These are phyloP conservation scores for Entomobrya multifasciata DNA, from an alignment of 2,888 invertebrate species.

Conservation along the genomic window DNA sequence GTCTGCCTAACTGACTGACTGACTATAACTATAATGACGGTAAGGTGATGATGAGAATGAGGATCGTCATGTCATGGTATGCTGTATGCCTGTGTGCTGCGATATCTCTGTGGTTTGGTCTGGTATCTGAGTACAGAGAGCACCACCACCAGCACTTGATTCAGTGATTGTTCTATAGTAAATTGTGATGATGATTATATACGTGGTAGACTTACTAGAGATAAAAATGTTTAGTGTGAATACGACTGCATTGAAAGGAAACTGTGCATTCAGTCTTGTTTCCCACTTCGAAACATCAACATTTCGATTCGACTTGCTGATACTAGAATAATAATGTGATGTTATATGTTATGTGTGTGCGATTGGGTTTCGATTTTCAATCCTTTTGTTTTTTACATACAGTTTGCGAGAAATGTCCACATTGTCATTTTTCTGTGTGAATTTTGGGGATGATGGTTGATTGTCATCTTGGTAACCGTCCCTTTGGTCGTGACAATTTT, in stretches of 20 bases:
- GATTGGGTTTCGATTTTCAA: background rate
- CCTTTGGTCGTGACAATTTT: too few species aligned
- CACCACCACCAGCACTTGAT: background rate
- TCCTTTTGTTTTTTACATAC: constrained; percentile 24
- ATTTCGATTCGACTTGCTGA: constrained; percentile 60
- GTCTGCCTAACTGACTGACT: too few species aligned
- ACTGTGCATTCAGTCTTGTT: constrained; percentile 61
- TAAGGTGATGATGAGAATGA: background rate
- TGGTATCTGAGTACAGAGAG: background rate
- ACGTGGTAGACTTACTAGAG: constrained; percentile 22
- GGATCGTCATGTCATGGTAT: background rate
- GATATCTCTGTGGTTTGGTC: background rate
- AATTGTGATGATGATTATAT: background rate
- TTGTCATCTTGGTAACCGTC: too few species aligned
- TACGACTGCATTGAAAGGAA: background rate
- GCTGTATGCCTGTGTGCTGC: background rate
- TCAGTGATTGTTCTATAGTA: background rate
- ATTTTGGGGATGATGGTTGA: too few species aligned
- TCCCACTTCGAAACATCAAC: constrained; percentile 71
- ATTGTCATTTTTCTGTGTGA: too few species aligned
- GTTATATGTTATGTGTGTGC: background rate
- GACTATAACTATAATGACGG: constrained; percentile 1
- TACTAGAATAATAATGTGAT: background rate
- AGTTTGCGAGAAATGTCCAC: background rate
- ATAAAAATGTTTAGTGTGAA: constrained; percentile 28